Conservation (phyloP, 2,797 vertebrate species). For the Leuciscus waleckii region DNA sequence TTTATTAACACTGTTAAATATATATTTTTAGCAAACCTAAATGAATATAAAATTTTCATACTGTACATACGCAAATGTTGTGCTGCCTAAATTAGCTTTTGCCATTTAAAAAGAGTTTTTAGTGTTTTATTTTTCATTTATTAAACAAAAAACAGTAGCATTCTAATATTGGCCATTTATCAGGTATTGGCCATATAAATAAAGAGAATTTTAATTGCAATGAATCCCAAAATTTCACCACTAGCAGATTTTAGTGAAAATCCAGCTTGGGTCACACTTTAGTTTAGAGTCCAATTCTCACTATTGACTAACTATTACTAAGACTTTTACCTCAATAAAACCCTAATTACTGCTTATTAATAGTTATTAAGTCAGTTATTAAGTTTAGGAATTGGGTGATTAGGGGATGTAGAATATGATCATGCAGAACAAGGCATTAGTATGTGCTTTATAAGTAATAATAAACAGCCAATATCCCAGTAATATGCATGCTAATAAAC, state of each 20-base stretch:
- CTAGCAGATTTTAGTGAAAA: not conserved
- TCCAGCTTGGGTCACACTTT: not conserved
- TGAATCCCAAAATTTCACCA: not conserved
- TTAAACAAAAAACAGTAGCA: not conserved
- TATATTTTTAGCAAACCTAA: not conserved
- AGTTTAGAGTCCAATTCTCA: not conserved
- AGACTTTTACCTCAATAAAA: not conserved
- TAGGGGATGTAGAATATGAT: not conserved
- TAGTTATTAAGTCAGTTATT: not conserved
- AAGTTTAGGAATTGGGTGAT: not conserved
- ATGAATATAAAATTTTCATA: not conserved
- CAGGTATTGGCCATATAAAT: not conserved
- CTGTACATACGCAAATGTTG: not conserved
- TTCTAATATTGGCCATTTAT: too few relatives aligned
- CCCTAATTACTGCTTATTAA: not conserved
- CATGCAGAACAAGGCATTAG: not conserved
- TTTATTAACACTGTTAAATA: not conserved
- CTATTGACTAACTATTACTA: not conserved
- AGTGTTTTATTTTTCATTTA: not conserved
- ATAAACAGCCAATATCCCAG: not conserved
- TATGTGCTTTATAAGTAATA: not conserved
- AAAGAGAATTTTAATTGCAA: not conserved
- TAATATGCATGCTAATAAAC: not conserved
- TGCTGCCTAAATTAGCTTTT: not conserved
- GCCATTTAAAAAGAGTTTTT: not conserved